Evolutionary conservation across 1,140 invertebrate species (phyloP), one percentile per base, ranked within the genome.

Genomic region (Drosophila takahashii): DNA sequence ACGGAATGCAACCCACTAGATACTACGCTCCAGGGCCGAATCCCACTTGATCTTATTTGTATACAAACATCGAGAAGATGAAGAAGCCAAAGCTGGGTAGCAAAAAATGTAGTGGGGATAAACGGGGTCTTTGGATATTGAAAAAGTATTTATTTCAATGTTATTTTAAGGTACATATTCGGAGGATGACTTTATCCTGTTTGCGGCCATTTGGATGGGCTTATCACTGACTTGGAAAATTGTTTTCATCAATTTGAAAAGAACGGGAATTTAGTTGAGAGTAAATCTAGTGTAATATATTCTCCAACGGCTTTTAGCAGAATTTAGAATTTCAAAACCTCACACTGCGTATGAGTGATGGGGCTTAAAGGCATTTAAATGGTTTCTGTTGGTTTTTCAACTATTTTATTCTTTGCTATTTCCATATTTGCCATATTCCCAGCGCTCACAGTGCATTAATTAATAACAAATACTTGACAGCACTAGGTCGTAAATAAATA

Each of bases 1-100:
- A 65, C 36, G 36, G 36, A 64, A 65, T 65, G 64, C 64, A 47
- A 65, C 50, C 59, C 58, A 22, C 26, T 13, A 47, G 58, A 50
- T 36, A 65, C 34, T 15, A 32, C 36, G 18, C 52, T 39, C 10
- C 59, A 58, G 27, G 60, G 29, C 54, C 61, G 45, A 60, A 64
- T 64, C 54, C 61, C 22, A 60, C 42, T 45, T 60, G 61, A 64
- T 64, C 61, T 45, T 64, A 36, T 64, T 64, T 59, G 39, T 44
- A n/a, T 59, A 27, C 41, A 58, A 27, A 45, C 48, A 32, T 16
- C 18, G 10, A 29, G 41, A 58, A 15, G 51, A 16, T 29, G 39
- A 56, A 18, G 51, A 9, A 37, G 22, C 11, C 22, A 3, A 3
- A 39, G 51, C 22, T 57, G 22, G 26, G 26, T 16, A 4, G 42